Evolutionary conservation across 2,888 invertebrate genomes (phyloP), one percentile per base, ranked within the genome.

Genomic region (Boloria selene): DNA sequence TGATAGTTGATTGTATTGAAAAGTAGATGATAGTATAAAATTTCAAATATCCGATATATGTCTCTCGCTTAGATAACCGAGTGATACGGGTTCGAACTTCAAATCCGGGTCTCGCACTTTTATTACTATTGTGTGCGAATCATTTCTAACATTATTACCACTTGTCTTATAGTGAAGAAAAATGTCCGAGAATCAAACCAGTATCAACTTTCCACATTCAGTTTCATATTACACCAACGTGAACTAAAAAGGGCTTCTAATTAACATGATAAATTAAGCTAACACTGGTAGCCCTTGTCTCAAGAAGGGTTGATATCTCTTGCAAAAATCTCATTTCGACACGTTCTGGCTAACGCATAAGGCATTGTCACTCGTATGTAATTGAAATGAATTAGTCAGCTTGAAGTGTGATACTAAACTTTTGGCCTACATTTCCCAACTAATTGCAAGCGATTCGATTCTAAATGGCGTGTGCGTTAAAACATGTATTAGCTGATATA

Each of bases 341-440:
- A 47, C 49, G 49, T 59, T 38, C 31, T 38, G 31, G 31, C 31
- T 38, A 38, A 38, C 31, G 31, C 31, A 38, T 38, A 10, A 38
- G 10, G 7, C 31, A 5, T 31, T 31, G 31, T 7, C 31, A 56
- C 22, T 44, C 55, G 55, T 18, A 22, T n/a, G 22, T 56, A 56
- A 56, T 56, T 56, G 44, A 56, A 56, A 56, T 44, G 55, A 56
- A 56, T 56, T 22, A 45, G 55, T 22, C 55, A 56, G 55, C 55
- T 56, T 56, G 55, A 56, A 18, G 22, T 56, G 10, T 44, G n/a
- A 56, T n/a, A 56, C 45, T 56, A 45, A 56, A 56, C 44, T 56
- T 56, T 44, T n/a, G 55, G 22, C 55, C 55, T 22, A 56, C 55
- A 44, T 44, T 22, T 56, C 10, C 0, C 7, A 10, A 44, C 22